Evolutionary conservation across 2,888 invertebrate species (phyloP), one percentile per base, ranked within the genome.

Genomic region (Zygothrica quintamaculata): DNA sequence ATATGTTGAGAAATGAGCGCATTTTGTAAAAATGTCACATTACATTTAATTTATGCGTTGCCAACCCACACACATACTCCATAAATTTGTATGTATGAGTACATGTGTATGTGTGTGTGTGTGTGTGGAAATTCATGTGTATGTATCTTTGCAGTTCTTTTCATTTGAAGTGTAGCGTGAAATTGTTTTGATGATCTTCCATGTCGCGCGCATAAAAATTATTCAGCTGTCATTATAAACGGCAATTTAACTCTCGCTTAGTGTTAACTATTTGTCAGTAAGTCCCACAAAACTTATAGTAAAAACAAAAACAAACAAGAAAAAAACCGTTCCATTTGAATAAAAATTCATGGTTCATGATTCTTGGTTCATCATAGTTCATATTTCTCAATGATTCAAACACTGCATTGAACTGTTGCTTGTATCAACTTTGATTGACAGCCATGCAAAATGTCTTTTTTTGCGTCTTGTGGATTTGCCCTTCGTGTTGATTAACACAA

Each of bases 11-110:
- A 88, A 88, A 89, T 89, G 88, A 88, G 88, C 65, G 81, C 88
- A 88, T 89, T 89, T 89, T 89, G 89, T 89, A 81, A 89, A 89
- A 88, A 84, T 88, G 89, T 89, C 89, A 89, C 89, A 89, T 89
- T 89, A 89, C 78, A 87, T 89, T 88, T 88, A 89, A 89, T 88
- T 89, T 89, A 89, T 87, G 88, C 88, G 77, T 51, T 64, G 84
- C 59, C 74, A 55, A 72, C 65, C 44, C 67, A 53, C 64, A 64
- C 55, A 48, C 55, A 36, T 53, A 46, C 48, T 18, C 56, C 42
- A 29, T 43, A 42, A 47, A 65, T 65, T 66, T 60, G 64, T 67
- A 70, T 36, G 13, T 40, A 70, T 36, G 13, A 36, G 42, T 33
- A 9, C 12, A 48, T 57, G 55, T 53, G 46, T 65, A 36, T 51